phyloP scores from a whole-genome alignment of 2,113 vertebrate genomes.

The Bettongia penicillata region DNA sequence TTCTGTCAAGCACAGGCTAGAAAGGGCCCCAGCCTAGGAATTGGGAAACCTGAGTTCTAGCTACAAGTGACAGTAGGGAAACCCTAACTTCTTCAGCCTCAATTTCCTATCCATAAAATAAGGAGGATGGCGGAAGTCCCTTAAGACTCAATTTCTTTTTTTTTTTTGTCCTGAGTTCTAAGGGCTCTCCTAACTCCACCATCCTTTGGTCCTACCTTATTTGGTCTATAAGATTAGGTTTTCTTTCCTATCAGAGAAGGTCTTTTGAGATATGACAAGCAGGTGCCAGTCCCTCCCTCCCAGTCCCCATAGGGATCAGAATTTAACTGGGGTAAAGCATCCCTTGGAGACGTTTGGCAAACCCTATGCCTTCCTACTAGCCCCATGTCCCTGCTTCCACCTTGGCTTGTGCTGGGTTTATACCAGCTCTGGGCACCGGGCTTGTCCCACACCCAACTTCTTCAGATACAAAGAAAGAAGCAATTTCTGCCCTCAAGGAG shows the following conservation, averaged over 20 bases:
- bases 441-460: conserved; percentile 47
- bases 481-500: neutral
- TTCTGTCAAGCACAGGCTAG: neutral
- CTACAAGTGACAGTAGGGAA: neutral
- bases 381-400: neutral
- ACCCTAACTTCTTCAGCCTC: no score
- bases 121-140: no score
- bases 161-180: no score
- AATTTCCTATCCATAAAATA: no score
- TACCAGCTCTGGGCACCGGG: rapidly evolving
- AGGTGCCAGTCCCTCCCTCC: no score
- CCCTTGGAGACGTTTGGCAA: neutral
- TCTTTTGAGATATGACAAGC: no score
- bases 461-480: neutral
- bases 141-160: no score
- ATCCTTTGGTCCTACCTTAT: no score
- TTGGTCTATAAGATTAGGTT: no score
- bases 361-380: neutral
- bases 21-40: neutral
- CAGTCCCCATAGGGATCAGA: no score
- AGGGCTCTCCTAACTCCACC: no score
- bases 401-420: conserved; percentile 32
- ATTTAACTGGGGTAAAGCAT: neutral
- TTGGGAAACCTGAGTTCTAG: neutral
- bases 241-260: no score